phyloP scores from a whole-genome alignment of 2,888 invertebrate genomes.

The Drosophila sordidapex region DNA sequence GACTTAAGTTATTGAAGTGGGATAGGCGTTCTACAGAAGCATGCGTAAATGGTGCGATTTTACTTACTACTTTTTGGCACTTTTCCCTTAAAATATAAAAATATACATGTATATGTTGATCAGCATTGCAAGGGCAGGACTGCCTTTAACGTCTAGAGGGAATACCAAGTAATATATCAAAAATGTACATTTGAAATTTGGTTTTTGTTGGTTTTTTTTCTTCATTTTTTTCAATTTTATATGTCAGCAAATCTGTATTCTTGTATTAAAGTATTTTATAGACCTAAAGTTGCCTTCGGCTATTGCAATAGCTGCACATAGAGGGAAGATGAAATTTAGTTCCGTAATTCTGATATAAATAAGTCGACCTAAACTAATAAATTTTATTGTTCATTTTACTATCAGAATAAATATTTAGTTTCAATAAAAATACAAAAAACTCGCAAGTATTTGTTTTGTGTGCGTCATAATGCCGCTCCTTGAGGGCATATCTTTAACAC shows the following conservation, averaged over 20 bases:
- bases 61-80: not conserved
- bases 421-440: not conserved
- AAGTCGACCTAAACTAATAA: not conserved
- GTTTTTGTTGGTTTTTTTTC: not conserved
- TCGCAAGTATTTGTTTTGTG: not conserved
- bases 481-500: constrained; percentile 12
- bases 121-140: not conserved
- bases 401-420: not conserved
- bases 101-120: not conserved
- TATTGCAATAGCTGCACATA: not conserved
- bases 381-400: not conserved
- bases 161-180: too few species aligned
- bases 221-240: too few species aligned
- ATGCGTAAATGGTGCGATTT: not conserved
- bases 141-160: too few species aligned
- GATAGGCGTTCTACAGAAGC: not conserved
- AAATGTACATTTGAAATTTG: too few species aligned
- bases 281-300: too few species aligned
- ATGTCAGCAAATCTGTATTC: too few species aligned
- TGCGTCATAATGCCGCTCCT: not conserved
- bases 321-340: not conserved
- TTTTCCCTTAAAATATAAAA: not conserved
- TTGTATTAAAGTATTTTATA: not conserved
- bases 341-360: not conserved
- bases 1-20: not conserved